Conservation (phyloP, 2,113 vertebrate genomes). For the Holacanthus passer region DNA sequence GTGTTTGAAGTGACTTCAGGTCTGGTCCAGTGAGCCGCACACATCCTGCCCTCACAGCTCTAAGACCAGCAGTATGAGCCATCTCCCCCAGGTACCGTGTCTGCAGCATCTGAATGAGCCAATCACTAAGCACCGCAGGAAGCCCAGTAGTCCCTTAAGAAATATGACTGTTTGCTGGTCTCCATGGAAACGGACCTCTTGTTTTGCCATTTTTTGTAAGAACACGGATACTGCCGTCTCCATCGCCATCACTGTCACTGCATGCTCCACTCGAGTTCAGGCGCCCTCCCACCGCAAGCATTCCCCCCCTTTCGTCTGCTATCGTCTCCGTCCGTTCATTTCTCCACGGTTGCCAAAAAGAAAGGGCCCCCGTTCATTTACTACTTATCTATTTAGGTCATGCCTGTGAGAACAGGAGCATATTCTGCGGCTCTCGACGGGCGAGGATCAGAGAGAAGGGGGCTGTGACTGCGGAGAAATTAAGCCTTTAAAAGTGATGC, state of each 20-base stretch:
- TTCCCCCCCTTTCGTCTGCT: slow-evolving; percentile 19
- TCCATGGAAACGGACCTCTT: slow-evolving; percentile 74
- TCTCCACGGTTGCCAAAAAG: slow-evolving; percentile 44
- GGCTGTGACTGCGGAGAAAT: slow-evolving; percentile 71
- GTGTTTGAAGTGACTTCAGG: not conserved
- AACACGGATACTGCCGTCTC: slow-evolving; percentile 57
- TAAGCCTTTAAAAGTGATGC: slow-evolving; percentile 77
- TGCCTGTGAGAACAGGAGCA: slow-evolving; percentile 64
- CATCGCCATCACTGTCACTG: slow-evolving; percentile 27
- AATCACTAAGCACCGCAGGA: slow-evolving; percentile 61
- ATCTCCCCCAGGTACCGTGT: slow-evolving; percentile 49
- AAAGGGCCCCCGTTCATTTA: slow-evolving; percentile 60
- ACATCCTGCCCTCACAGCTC: slow-evolving; percentile 32
- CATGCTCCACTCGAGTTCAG: slow-evolving; percentile 24
- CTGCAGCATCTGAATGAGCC: slow-evolving; percentile 68
- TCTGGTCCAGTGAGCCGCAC: slow-evolving; percentile 17
- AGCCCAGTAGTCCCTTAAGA: slow-evolving; percentile 60
- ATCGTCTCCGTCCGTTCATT: slow-evolving; percentile 51
- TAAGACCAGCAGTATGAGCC: slow-evolving; percentile 44
- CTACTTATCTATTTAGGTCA: slow-evolving; percentile 81
- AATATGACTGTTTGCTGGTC: slow-evolving; percentile 74
- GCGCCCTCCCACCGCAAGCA: slow-evolving; percentile 18
- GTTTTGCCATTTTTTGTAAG: slow-evolving; percentile 60
- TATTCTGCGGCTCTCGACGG: slow-evolving; percentile 60
- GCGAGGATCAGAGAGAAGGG: slow-evolving; percentile 58